Base-by-base conservation (phyloP, 2,888 invertebrate genomes). In the Syrista parreyssii region DNA sequence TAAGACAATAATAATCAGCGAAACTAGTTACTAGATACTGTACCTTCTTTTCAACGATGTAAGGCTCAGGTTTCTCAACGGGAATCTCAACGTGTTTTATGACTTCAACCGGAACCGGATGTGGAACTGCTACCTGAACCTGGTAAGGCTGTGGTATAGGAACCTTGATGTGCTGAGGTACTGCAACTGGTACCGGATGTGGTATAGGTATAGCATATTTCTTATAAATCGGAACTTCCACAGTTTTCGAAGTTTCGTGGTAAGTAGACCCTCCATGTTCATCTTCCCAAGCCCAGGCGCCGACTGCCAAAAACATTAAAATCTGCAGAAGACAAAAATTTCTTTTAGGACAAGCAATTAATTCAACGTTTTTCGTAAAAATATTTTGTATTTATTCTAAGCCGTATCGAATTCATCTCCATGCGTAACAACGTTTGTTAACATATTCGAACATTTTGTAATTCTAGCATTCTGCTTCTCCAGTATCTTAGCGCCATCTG, bases 101-200 rank as follows among this genome's bases (percentile, higher is more conserved):
- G 0, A 94, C 92, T 78, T 94, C 94, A 6, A 92, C 89, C 1
- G 91, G 89, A 34, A 91, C 90, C 12, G 91, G 91, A 85, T 91
- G 90, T 4, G 91, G 91, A 68, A 91, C 85, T 11, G 89, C 84
- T 4, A 94, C 93, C 84, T 93, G 91, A 30, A 94, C 93, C 55
- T 93, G 93, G 89, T 94, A 94, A 31, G 94, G 94, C 77, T 94
- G 93, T 0, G 94, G 94, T 4, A 94, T 92, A 12, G 93, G 93
- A 1, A 94, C 91, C 80, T 92, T 92, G 23, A 94, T 93, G n/a
- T 92, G 91, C 76, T 94, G 93, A 1, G 93, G 93, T 4, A 93
- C 92, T 6, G 93, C 92, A 0, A 93, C 93, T 0, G 93, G 93
- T 2, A 93, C 92, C 3, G 94, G 94, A 85, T 94, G 93, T 2